phyloP scores from a whole-genome alignment of 2,888 invertebrate genomes.

The Macrophya alboannulata region DNA sequence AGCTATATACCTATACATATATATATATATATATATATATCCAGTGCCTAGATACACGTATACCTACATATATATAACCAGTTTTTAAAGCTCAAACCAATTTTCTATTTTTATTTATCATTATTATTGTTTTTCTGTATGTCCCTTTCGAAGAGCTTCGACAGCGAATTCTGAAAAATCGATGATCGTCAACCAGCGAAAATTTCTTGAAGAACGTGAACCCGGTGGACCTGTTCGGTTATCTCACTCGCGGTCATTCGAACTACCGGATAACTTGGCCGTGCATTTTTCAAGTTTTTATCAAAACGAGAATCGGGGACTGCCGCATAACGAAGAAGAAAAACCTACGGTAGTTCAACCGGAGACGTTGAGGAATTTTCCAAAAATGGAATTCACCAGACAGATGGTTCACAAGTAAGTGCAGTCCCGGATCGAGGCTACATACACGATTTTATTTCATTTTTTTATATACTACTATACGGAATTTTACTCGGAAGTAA shows the following conservation, averaged over 20 bases:
- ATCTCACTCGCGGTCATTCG: conserved; percentile 44
- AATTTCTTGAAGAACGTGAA: conserved; percentile 7
- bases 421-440: neutral
- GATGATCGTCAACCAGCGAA: neutral
- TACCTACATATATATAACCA: neutral
- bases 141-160: neutral
- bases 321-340: conserved; percentile 22
- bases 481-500: conserved; percentile 46
- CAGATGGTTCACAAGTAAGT: conserved; percentile 72
- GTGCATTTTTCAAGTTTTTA: conserved; percentile 71
- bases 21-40: neutral
- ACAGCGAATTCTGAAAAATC: conserved; percentile 3
- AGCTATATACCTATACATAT: too few relatives aligned
- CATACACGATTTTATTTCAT: neutral
- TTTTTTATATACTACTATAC: conserved; percentile 1
- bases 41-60: neutral
- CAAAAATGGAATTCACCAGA: conserved; percentile 68
- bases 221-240: conserved; percentile 8
- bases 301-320: conserved; percentile 30
- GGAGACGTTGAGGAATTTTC: conserved; percentile 49
- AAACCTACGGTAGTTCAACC: neutral
- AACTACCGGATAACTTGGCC: conserved; percentile 66
- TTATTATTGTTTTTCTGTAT: neutral
- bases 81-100: neutral
- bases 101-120: neutral